phyloP scores from a whole-genome alignment of 2,888 invertebrate genomes.

The Amphipoea lucens region DNA sequence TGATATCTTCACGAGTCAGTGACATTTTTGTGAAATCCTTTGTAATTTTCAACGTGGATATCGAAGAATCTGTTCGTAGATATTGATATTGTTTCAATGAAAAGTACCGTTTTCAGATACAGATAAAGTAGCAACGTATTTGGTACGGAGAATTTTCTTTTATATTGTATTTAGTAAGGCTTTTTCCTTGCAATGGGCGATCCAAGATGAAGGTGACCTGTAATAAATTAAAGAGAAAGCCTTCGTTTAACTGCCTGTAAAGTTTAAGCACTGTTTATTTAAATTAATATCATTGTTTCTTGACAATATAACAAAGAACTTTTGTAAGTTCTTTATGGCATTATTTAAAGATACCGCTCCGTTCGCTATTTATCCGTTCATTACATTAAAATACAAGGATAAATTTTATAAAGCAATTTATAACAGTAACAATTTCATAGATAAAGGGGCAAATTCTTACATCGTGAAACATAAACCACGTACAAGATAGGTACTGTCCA shows the following conservation, averaged over 20 bases:
- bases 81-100: background rate
- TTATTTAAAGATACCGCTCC: background rate
- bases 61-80: background rate
- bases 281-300: background rate
- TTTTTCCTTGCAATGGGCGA: background rate
- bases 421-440: background rate
- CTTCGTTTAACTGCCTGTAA: too few relatives aligned
- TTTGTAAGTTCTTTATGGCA: background rate
- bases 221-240: background rate
- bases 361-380: background rate
- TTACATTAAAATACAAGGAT: background rate
- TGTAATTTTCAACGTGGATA: slow-evolving; percentile 7
- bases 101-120: background rate
- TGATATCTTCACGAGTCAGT: slow-evolving; percentile 2
- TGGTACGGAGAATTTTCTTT: background rate
- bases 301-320: background rate
- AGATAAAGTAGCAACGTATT: background rate
- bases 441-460: background rate
- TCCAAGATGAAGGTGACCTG: background rate
- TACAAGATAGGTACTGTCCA: slow-evolving; percentile 1
- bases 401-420: background rate
- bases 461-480: background rate
- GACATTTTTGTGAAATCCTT: slow-evolving; percentile 15
- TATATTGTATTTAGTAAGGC: background rate
- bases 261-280: background rate